Conservation (phyloP, 2,888 invertebrate species). For the Papilio protenor region DNA sequence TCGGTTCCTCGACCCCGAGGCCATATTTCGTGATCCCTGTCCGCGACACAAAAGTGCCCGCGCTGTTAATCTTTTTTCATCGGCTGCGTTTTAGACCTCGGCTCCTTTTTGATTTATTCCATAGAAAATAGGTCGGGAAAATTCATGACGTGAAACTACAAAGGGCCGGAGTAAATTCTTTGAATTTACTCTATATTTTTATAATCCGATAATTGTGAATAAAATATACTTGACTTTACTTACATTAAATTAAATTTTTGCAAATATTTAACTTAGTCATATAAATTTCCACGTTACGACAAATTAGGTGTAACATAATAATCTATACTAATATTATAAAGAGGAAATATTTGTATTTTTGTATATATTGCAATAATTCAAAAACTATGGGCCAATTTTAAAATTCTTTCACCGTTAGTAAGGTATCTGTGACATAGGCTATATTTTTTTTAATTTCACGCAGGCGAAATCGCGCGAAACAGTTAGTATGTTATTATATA, state of each 20-base stretch:
- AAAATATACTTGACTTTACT: neutral
- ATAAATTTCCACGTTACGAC: no score
- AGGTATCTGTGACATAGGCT: no score
- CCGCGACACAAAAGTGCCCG: conserved; percentile 65
- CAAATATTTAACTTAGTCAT: no score
- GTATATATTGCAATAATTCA: no score
- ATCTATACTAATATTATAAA: no score
- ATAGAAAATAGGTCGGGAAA: conserved; percentile 27
- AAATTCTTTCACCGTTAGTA: no score
- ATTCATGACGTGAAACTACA: conserved; percentile 34
- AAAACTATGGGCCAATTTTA: no score
- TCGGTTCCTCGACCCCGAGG: conserved; percentile 55
- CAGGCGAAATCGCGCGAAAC: no score
- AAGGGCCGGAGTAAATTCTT: conserved; percentile 15
- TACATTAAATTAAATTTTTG: neutral
- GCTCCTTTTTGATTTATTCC: conserved; percentile 41
- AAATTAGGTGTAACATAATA: no score
- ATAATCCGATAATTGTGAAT: neutral
- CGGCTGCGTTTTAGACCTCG: conserved; percentile 64
- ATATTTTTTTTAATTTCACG: no score
- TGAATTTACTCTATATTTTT: conserved; percentile 15
- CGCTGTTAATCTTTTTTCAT: conserved; percentile 75
- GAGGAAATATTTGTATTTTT: no score
- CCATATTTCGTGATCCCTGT: conserved; percentile 72
- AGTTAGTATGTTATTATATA: no score